A percentile compares a stretch with the other conserved stretches of the same genome.
These are phyloP conservation scores for Dendrophyllia cribrosa DNA, from an alignment of 64 coral and sea anemone genomes.

Conservation along the genomic window DNA sequence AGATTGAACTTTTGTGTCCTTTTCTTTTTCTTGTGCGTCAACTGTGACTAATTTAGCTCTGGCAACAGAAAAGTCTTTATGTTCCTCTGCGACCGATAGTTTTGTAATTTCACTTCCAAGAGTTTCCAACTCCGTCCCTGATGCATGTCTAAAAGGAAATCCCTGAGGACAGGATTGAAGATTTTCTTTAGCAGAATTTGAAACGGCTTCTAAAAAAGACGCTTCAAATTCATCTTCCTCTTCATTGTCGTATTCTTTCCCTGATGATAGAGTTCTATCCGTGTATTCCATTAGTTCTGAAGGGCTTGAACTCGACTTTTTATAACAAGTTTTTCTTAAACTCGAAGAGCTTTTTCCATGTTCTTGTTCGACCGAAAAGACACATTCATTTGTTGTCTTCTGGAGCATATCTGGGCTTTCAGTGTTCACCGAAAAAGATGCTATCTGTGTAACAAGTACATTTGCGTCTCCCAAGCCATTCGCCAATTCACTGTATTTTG, in stretches of 20 bases:
- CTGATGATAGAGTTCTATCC: neutral
- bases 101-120: neutral
- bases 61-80: neutral
- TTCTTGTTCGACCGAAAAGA: neutral
- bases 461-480: neutral
- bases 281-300: neutral
- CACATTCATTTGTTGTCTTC: neutral
- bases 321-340: neutral
- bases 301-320: neutral
- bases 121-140: neutral
- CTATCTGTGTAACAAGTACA: neutral
- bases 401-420: neutral
- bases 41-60: neutral
- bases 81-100: neutral
- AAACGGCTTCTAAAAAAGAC: conserved; percentile 5
- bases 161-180: neutral
- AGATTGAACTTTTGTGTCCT: no score
- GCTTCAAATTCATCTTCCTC: conserved; percentile 37
- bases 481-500: neutral
- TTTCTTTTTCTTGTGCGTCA: neutral
- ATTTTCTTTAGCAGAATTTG: neutral
- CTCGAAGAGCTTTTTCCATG: neutral
- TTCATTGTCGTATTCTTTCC: neutral
- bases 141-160: neutral
- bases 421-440: neutral